Evolutionary conservation across 1,140 invertebrate species (phyloP).

Genomic region (Trissolcus basalis): DNA sequence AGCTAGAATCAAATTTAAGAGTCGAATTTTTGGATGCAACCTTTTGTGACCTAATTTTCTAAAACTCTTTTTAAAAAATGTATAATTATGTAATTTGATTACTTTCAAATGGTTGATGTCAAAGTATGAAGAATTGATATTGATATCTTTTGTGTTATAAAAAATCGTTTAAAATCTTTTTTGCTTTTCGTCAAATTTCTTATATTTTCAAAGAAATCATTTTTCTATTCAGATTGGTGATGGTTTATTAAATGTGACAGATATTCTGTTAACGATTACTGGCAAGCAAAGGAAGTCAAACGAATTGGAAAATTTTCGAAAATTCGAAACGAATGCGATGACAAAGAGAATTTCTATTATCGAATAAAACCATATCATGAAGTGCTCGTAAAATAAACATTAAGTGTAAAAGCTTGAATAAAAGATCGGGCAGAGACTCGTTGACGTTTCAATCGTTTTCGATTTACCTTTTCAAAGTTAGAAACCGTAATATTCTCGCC

Average conservation of each 20-base stretch:
- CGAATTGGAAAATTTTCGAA: slow-evolving; percentile 33
- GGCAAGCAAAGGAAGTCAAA: slow-evolving; percentile 28
- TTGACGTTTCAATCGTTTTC: slow-evolving; percentile 56
- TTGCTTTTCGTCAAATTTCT: no score
- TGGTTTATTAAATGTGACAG: slow-evolving; percentile 14
- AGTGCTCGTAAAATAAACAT: slow-evolving; percentile 54
- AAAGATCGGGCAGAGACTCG: slow-evolving; percentile 37
- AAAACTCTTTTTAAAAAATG: no score
- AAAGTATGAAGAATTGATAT: no score
- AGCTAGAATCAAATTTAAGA: no score
- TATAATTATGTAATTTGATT: no score
- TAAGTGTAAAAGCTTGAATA: slow-evolving; percentile 33
- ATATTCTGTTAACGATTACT: slow-evolving; percentile 32
- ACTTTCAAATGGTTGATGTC: no score
- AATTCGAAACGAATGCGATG: slow-evolving; percentile 15
- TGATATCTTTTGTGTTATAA: no score
- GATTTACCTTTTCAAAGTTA: slow-evolving; percentile 53
- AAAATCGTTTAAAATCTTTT: no score
- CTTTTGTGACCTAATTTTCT: no score
- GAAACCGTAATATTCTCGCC: slow-evolving; percentile 49
- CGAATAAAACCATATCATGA: slow-evolving; percentile 44
- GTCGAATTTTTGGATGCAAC: no score
- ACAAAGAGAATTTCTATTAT: slow-evolving; percentile 39
- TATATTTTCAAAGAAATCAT: background rate
- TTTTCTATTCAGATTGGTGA: background rate